Percentiles rank a stretch among this genome's conserved stretches.
Evolutionary conservation across 2,797 vertebrate species (phyloP).

Genomic region (Epinephelus awoara): DNA sequence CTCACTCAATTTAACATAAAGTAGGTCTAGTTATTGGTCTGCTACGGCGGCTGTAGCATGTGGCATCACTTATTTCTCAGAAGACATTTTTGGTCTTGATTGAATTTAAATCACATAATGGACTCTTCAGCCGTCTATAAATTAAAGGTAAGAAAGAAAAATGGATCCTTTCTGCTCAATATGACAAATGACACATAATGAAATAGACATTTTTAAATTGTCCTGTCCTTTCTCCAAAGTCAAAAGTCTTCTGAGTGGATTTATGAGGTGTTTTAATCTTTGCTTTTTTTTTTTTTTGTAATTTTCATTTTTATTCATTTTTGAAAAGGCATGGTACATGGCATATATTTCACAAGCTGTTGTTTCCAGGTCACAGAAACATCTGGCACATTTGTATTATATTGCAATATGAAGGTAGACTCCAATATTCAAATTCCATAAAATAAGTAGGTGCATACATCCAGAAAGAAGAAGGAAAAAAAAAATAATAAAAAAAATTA

Average conservation of each 20-base stretch:
- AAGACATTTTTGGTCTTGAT: not conserved
- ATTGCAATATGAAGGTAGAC: too few species aligned
- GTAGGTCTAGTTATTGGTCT: constrained; percentile 6
- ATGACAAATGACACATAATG: constrained; percentile 30
- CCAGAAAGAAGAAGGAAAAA: too few species aligned
- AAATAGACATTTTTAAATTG: constrained; percentile 13
- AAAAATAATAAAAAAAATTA: too few species aligned
- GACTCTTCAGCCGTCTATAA: not conserved
- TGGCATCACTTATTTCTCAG: constrained; percentile 5
- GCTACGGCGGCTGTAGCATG: not conserved
- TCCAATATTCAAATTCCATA: too few species aligned
- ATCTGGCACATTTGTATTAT: too few species aligned
- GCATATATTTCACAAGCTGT: too few species aligned
- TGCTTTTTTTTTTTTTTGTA: not conserved
- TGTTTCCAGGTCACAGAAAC: too few species aligned
- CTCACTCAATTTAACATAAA: constrained; percentile 25
- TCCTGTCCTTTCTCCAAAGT: not conserved
- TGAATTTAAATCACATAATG: constrained; percentile 3
- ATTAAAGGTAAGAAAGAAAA: constrained; percentile 1
- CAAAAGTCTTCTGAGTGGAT: not conserved
- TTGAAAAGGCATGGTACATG: too few species aligned
- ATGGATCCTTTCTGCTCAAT: not conserved
- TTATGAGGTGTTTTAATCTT: not conserved
- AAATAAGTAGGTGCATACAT: too few species aligned
- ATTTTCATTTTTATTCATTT: too few species aligned